phyloP scores from a whole-genome alignment of 1,140 invertebrate species.

The Antheraea mylitta region DNA sequence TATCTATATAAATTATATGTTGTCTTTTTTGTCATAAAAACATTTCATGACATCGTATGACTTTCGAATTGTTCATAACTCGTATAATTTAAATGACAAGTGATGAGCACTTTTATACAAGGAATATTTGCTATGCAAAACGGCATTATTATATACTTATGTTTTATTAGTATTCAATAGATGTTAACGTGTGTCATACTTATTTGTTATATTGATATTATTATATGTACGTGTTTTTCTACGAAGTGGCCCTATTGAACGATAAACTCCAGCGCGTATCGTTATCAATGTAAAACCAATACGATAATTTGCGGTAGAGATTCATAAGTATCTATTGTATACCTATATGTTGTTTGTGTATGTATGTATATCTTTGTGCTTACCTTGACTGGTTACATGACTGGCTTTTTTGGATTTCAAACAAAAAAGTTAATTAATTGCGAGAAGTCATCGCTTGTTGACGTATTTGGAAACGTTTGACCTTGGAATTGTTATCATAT shows the following conservation, averaged over 20 bases:
- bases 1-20: too few relatives aligned
- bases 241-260: slow-evolving; percentile 3
- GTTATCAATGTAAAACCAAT: slow-evolving; percentile 38
- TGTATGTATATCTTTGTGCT: too few relatives aligned
- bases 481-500: not conserved
- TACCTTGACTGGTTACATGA: not conserved
- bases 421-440: not conserved
- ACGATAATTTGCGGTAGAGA: slow-evolving; percentile 38
- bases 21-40: too few relatives aligned
- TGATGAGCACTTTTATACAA: too few relatives aligned
- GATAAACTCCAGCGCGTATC: slow-evolving; percentile 20
- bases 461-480: not conserved
- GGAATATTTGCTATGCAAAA: too few relatives aligned
- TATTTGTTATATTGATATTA: not conserved
- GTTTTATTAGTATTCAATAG: not conserved
- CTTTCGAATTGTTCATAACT: too few relatives aligned
- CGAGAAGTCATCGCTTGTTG: not conserved
- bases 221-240: not conserved
- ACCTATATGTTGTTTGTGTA: not conserved
- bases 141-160: too few relatives aligned
- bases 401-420: not conserved
- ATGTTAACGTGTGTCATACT: not conserved
- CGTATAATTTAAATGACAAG: too few relatives aligned
- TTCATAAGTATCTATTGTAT: not conserved
- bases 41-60: too few relatives aligned